phyloP scores from a whole-genome alignment of 2,797 vertebrate species.

The Gymnoscopelus microlampas region DNA sequence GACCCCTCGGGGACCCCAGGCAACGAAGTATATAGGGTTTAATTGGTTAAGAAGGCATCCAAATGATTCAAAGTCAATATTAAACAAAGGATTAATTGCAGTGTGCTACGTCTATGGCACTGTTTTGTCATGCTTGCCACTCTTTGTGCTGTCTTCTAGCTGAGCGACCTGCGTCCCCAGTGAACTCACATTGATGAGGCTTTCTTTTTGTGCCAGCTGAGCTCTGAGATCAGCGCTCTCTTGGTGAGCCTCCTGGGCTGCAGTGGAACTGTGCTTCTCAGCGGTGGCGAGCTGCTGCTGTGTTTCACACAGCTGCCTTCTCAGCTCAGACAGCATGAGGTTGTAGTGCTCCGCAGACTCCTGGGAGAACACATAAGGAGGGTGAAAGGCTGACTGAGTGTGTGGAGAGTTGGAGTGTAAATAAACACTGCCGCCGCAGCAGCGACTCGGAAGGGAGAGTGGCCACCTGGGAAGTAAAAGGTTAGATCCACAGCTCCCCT shows the following conservation, averaged over 20 bases:
- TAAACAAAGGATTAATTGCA: background rate
- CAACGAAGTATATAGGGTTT: too few species aligned
- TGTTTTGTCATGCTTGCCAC: constrained; percentile 17
- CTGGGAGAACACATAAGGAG: constrained; percentile 49
- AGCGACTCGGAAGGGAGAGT: too few species aligned
- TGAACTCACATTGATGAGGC: constrained; percentile 80
- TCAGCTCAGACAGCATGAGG: constrained; percentile 78
- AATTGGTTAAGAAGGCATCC: background rate
- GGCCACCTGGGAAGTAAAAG: too few species aligned
- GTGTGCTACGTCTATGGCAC: constrained; percentile 21
- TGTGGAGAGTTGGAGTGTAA: too few species aligned
- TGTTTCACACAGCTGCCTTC: constrained; percentile 74
- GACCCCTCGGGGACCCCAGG: too few species aligned
- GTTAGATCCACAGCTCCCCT: too few species aligned
- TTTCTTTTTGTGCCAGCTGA: constrained; percentile 80
- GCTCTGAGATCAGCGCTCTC: constrained; percentile 73
- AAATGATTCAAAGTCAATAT: constrained; percentile 5
- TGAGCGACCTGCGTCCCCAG: constrained; percentile 36
- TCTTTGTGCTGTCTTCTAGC: constrained; percentile 12
- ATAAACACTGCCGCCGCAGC: too few species aligned
- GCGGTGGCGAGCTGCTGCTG: constrained; percentile 71
- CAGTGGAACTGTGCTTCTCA: constrained; percentile 67
- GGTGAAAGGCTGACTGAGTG: background rate
- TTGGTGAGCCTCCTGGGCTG: constrained; percentile 73
- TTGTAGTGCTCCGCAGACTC: constrained; percentile 80